phyloP scores from a whole-genome alignment of 2,113 vertebrate species.

The Mellivora capensis region DNA sequence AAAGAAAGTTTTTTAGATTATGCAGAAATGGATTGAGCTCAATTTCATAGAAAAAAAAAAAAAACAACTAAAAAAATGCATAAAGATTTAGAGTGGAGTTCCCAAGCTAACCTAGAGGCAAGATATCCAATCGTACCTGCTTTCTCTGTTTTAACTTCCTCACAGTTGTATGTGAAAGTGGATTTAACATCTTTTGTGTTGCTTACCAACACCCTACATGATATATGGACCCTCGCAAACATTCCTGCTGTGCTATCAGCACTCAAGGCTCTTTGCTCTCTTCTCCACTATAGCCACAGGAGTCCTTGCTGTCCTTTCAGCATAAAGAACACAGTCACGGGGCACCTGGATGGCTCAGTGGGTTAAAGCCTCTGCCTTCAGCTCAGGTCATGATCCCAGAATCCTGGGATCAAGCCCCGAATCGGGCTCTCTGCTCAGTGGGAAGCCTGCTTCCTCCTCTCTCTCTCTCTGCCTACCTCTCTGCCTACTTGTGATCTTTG shows the following conservation, averaged over 20 bases:
- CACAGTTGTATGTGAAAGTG: neutral
- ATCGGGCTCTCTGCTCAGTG: no score
- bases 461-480: no score
- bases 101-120: neutral
- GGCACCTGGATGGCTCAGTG: no score
- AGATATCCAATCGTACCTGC: neutral
- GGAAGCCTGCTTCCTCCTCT: no score
- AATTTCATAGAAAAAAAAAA: neutral
- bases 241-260: rapidly evolving
- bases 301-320: neutral
- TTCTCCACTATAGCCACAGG: neutral
- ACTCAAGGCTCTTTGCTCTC: neutral
- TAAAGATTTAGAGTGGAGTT: neutral
- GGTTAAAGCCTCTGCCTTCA: no score
- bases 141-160: neutral
- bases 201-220: neutral
- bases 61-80: neutral
- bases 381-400: no score
- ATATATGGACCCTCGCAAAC: neutral
- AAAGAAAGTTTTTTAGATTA: neutral
- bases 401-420: no score
- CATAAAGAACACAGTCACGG: neutral
- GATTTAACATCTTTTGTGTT: neutral
- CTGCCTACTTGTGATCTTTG: no score
- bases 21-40: neutral